These are phyloP conservation scores for Metridium senile DNA, from an alignment of 92 coral and sea anemone genomes.

Conservation along the genomic window DNA sequence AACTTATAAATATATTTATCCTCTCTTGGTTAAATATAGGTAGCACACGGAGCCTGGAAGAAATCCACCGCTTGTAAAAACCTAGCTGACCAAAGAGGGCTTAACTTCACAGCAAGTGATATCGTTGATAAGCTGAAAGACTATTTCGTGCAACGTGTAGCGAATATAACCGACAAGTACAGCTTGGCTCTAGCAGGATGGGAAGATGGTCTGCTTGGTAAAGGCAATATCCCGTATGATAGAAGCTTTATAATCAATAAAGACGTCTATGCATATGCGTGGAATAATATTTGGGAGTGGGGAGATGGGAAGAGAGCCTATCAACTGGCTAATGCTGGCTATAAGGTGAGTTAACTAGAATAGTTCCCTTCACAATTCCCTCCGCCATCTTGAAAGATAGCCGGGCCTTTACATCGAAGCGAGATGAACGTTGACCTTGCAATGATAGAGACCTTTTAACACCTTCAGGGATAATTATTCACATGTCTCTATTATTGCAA, in stretches of 20 bases:
- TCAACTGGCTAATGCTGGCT: slow-evolving; percentile 68
- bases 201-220: slow-evolving; percentile 83
- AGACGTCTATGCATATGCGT: slow-evolving; percentile 47
- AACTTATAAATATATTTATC: too few relatives aligned
- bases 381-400: too few relatives aligned
- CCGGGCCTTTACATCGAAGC: too few relatives aligned
- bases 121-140: slow-evolving; percentile 63
- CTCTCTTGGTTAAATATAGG: too few relatives aligned
- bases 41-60: slow-evolving; percentile 86
- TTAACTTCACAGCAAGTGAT: slow-evolving; percentile 42
- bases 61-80: slow-evolving; percentile 73
- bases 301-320: slow-evolving; percentile 87
- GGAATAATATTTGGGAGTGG: slow-evolving; percentile 62
- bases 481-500: too few relatives aligned
- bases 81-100: slow-evolving; percentile 52
- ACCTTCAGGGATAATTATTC: too few relatives aligned
- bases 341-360: slow-evolving; percentile 41
- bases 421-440: neutral
- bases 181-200: slow-evolving; percentile 64
- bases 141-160: slow-evolving; percentile 56
- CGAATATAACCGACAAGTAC: slow-evolving; percentile 51
- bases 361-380: too few relatives aligned
- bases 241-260: slow-evolving; percentile 37
- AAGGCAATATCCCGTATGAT: slow-evolving; percentile 56
- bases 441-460: too few relatives aligned